phyloP scores from a whole-genome alignment of 2,113 vertebrate species.

The Octodon degus region DNA sequence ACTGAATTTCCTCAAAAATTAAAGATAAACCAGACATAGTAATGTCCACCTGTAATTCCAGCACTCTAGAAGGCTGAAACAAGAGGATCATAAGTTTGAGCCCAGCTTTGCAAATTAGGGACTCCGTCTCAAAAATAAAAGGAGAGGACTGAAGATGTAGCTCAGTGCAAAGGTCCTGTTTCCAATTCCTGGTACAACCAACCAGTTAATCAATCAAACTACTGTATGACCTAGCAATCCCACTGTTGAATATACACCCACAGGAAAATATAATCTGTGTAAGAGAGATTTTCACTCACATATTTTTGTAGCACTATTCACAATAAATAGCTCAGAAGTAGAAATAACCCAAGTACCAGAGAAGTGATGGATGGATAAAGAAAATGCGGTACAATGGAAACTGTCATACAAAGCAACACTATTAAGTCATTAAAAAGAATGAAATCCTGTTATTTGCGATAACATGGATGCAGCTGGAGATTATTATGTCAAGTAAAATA shows the following conservation, averaged over 20 bases:
- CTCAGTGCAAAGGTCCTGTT: neutral
- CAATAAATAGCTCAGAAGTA: neutral
- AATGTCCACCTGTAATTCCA: neutral
- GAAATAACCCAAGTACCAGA: neutral
- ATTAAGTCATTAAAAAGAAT: neutral
- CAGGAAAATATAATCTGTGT: neutral
- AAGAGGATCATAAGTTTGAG: neutral
- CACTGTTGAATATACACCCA: neutral
- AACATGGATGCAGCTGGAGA: neutral
- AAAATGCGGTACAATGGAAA: neutral
- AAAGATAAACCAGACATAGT: neutral
- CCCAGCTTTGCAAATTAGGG: neutral
- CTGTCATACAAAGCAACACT: neutral
- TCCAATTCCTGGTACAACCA: neutral
- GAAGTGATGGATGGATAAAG: neutral
- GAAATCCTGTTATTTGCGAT: neutral
- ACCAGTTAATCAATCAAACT: neutral
- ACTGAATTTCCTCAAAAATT: neutral
- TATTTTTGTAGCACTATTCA: neutral
- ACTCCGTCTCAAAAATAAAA: neutral
- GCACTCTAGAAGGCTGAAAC: neutral
- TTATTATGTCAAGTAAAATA: neutral
- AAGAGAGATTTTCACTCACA: neutral
- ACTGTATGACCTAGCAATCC: neutral
- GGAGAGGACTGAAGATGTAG: neutral